A percentile compares a stretch with the other conserved stretches of the same genome.
Conservation (phyloP, 2,888 invertebrate species). For the Eristalinus aeneus region DNA sequence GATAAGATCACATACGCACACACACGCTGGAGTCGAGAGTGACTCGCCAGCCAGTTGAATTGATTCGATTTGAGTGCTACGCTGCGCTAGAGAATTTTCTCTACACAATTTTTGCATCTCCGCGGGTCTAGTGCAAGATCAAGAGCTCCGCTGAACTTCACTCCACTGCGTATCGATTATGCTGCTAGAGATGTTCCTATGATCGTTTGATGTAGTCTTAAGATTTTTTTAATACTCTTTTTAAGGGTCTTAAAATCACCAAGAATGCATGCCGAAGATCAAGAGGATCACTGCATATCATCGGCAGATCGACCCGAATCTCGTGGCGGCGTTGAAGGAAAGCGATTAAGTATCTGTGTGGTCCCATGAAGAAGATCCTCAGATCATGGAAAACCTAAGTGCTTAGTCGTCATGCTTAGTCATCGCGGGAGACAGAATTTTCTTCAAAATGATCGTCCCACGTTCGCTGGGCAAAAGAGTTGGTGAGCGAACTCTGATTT, state of each 20-base stretch:
- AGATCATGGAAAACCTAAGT: background rate
- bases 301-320: background rate
- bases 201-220: background rate
- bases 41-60: background rate
- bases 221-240: background rate
- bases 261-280: background rate
- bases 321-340: background rate
- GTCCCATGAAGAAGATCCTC: too few relatives aligned
- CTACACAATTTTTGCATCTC: background rate
- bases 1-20: background rate
- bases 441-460: background rate
- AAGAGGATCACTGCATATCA: background rate
- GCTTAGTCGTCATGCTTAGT: too few relatives aligned
- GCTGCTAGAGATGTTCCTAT: background rate
- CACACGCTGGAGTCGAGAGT: background rate
- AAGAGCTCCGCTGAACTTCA: background rate
- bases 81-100: background rate
- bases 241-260: background rate
- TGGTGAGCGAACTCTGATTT: conserved; percentile 11
- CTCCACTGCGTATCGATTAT: background rate
- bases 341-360: background rate
- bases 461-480: conserved; percentile 31
- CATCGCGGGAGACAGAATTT: background rate
- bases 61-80: background rate
- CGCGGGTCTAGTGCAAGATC: background rate